These are phyloP conservation scores for Rutilus rutilus DNA, from an alignment of 2,113 vertebrate genomes.

Conservation along the genomic window DNA sequence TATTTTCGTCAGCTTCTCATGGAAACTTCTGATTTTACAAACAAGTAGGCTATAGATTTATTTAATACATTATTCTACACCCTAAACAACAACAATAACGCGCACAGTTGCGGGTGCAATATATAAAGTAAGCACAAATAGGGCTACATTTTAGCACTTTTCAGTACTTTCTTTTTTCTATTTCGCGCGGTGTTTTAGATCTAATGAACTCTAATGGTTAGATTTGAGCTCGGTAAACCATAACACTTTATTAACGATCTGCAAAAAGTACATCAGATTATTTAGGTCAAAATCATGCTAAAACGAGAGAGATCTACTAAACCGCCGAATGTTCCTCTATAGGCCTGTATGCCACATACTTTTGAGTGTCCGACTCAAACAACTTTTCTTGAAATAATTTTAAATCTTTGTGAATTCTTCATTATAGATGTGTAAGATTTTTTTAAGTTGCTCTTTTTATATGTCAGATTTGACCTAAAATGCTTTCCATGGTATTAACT, in stretches of 20 bases:
- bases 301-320: neutral
- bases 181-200: neutral
- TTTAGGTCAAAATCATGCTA: neutral
- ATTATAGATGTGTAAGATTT: neutral
- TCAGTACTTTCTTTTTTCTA: too few species aligned
- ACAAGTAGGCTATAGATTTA: too few species aligned
- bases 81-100: neutral
- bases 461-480: neutral
- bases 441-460: neutral
- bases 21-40: neutral
- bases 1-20: neutral
- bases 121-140: neutral
- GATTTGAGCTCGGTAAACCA: neutral
- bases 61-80: neutral
- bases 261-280: neutral
- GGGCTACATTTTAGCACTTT: neutral
- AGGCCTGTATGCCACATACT: neutral
- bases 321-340: neutral
- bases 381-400: too few species aligned
- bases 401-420: neutral
- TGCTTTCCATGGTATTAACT: neutral
- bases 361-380: neutral
- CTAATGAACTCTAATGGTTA: too few species aligned
- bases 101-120: neutral
- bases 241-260: neutral